phyloP scores from a whole-genome alignment of 2,113 vertebrate genomes.

The Aspiorhynchus laticeps region DNA sequence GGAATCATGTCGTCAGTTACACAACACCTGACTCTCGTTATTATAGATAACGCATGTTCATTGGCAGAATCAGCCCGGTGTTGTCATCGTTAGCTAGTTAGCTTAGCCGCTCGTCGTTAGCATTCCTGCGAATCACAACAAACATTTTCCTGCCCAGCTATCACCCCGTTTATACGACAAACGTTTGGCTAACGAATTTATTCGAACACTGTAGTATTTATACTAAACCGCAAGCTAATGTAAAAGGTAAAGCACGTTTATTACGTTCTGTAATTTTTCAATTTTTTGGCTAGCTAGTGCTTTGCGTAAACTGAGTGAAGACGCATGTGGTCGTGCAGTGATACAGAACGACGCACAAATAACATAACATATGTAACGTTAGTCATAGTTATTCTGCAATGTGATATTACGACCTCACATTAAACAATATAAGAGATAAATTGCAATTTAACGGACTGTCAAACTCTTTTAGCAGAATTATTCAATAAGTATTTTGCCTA shows the following conservation, averaged over 20 bases:
- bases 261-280: neutral
- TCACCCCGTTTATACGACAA: neutral
- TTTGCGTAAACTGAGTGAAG: neutral
- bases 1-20: neutral
- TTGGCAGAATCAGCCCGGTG: neutral
- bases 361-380: neutral
- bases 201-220: neutral
- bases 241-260: neutral
- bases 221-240: neutral
- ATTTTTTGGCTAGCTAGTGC: neutral
- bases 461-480: neutral
- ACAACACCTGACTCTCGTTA: neutral
- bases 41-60: neutral
- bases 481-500: neutral
- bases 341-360: neutral
- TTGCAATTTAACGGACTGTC: neutral
- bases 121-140: conserved; percentile 41
- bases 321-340: neutral
- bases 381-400: neutral
- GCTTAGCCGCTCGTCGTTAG: conserved; percentile 40
- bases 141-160: neutral
- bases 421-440: neutral
- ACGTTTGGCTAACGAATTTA: neutral
- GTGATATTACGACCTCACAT: neutral
- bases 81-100: conserved; percentile 52